phyloP scores from a whole-genome alignment of 2,888 invertebrate genomes.

The Megaustenia siamemsis region DNA sequence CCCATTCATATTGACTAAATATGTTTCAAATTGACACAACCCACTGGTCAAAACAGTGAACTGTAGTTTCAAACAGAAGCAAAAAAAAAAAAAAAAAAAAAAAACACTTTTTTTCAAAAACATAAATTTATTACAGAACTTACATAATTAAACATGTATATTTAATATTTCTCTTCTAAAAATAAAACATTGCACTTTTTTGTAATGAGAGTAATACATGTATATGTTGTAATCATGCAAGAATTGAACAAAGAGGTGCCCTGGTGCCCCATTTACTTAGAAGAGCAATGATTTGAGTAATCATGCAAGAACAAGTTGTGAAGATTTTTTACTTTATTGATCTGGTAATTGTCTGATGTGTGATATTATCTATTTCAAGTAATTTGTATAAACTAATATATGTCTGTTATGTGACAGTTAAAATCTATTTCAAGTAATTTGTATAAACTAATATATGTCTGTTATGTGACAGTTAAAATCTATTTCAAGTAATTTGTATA shows the following conservation, averaged over 20 bases:
- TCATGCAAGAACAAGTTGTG: neutral
- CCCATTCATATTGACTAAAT: neutral
- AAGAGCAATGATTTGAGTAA: neutral
- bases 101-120: too few species aligned
- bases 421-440: too few species aligned
- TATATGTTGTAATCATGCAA: neutral
- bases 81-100: too few species aligned
- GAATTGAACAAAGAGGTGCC: neutral
- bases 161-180: neutral
- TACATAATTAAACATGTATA: neutral
- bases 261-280: neutral
- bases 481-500: too few species aligned
- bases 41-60: neutral
- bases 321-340: neutral
- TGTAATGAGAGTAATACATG: neutral
- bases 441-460: too few species aligned
- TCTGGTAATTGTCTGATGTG: neutral
- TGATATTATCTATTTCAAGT: neutral
- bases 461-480: too few species aligned
- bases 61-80: too few species aligned
- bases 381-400: too few species aligned
- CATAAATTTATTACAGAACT: neutral
- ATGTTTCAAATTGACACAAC: neutral
- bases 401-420: too few species aligned
- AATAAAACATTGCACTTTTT: constrained; percentile 11